Conservation (phyloP, 2,797 vertebrate genomes). For the Podarcis siculus region DNA sequence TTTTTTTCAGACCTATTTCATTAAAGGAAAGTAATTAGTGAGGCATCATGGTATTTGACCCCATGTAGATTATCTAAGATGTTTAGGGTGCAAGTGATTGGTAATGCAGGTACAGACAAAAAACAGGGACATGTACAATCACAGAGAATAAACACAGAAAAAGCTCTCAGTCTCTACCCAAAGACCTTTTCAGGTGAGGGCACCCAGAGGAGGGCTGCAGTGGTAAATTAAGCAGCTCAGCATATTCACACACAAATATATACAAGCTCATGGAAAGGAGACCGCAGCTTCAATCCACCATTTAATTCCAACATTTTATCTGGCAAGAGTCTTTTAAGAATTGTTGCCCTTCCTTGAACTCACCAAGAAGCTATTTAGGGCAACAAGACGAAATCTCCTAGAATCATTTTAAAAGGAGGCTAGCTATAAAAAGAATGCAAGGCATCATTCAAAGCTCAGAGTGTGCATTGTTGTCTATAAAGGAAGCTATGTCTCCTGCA, state of each 20-base stretch:
- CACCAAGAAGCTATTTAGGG: neutral
- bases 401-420: neutral
- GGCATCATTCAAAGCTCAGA: no score
- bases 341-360: neutral
- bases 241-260: no score
- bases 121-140: neutral
- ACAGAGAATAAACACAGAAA: neutral
- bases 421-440: no score
- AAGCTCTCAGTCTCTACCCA: neutral
- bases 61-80: neutral
- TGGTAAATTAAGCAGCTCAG: neutral
- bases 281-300: neutral
- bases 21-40: slow-evolving; percentile 14
- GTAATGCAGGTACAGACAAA: neutral
- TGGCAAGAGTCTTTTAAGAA: neutral
- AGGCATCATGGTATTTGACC: neutral
- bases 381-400: neutral
- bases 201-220: neutral
- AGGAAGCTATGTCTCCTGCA: neutral
- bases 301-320: neutral
- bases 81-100: neutral
- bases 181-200: neutral
- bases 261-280: neutral
- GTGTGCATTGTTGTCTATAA: no score
- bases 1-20: neutral